Conservation (phyloP, 2,113 vertebrate species). For the Caranx melampygus region DNA sequence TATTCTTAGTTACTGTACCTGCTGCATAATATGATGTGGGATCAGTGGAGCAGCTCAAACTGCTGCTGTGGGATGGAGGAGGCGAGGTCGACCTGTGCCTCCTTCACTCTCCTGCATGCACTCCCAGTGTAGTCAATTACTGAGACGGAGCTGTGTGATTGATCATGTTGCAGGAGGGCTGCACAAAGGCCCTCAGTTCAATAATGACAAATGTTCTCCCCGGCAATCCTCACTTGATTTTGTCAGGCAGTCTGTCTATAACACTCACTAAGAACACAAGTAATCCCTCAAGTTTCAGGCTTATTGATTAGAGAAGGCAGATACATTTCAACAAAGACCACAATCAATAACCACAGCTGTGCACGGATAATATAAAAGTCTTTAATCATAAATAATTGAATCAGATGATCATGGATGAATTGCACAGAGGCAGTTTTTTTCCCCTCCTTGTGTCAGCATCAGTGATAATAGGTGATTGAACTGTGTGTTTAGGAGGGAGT, state of each 20-base stretch:
- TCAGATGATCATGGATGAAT: conserved; percentile 23
- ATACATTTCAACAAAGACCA: conserved; percentile 43
- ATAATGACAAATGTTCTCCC: conserved; percentile 50
- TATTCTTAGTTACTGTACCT: not conserved
- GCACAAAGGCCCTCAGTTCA: conserved; percentile 30
- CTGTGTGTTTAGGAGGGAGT: not conserved
- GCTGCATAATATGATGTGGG: conserved; percentile 1
- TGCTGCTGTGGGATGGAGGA: conserved; percentile 7
- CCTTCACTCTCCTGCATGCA: not conserved
- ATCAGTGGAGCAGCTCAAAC: conserved; percentile 16
- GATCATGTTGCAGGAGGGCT: conserved; percentile 35
- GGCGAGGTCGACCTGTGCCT: not conserved
- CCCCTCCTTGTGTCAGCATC: conserved; percentile 9
- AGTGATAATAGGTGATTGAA: conserved; percentile 3
- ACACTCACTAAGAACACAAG: conserved; percentile 11
- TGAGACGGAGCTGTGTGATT: conserved; percentile 35
- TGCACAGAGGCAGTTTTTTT: conserved; percentile 14
- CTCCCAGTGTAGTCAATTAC: conserved; percentile 57
- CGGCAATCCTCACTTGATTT: conserved; percentile 41
- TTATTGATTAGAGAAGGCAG: conserved; percentile 44
- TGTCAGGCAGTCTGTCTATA: conserved; percentile 13
- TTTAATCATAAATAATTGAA: conserved; percentile 69
- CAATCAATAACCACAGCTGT: conserved; percentile 65
- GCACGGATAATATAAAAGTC: conserved; percentile 57
- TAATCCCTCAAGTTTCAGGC: conserved; percentile 17